Evolutionary conservation across 1,140 invertebrate genomes (phyloP).

Genomic region (Lineus longissimus): DNA sequence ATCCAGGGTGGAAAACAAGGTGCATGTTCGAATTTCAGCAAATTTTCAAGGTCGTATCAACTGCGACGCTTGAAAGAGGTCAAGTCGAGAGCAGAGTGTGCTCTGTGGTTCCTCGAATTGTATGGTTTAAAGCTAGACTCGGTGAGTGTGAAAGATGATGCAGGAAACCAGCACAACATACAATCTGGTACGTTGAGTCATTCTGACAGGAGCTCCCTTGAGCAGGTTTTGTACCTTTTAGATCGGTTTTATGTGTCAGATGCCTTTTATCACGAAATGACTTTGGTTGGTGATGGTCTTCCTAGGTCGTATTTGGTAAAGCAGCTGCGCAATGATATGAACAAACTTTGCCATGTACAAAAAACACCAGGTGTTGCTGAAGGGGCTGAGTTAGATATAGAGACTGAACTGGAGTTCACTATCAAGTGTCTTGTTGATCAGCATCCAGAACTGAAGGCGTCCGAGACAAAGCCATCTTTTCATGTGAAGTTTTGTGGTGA

Average conservation of each 20-base stretch:
- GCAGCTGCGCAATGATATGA: not conserved
- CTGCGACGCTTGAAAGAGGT: not conserved
- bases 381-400: not conserved
- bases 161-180: not conserved
- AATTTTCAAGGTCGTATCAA: not conserved
- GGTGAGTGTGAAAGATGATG: not conserved
- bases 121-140: not conserved
- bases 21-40: not conserved
- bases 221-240: conserved; percentile 7
- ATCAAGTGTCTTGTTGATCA: not conserved
- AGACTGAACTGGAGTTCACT: not conserved
- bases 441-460: not conserved
- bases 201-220: not conserved
- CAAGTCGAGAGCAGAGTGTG: conserved; percentile 1
- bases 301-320: not conserved
- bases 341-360: not conserved
- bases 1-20: not conserved
- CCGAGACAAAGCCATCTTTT: not conserved
- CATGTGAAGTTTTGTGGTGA: conserved; percentile 1
- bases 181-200: not conserved
- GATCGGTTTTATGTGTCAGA: conserved; percentile 4
- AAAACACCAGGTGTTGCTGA: not conserved
- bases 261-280: not conserved
- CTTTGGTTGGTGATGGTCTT: not conserved
- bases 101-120: not conserved